Evolutionary conservation across 2,113 vertebrate genomes (phyloP), one percentile per base, ranked within the genome.

Genomic region (Baryphthengus martii): DNA sequence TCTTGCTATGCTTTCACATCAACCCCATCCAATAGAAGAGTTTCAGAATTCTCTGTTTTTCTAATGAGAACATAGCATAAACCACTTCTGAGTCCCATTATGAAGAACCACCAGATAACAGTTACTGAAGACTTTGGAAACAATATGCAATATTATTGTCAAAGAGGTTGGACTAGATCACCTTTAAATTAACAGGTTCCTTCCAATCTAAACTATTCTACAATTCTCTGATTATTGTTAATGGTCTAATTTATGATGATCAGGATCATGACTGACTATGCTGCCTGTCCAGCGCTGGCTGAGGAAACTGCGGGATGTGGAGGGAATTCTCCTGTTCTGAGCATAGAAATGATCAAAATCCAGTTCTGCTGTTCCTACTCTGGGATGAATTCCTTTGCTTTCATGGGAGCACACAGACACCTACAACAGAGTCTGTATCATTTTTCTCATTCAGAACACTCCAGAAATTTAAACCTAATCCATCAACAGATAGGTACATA

Each of bases 301-400:
- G 28, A 74, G 37, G 89, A 67, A 84, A 26, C 18, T 39, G 37
- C 35, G 62, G 24, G 21, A 40, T 1, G 2, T 8, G 31, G 17
- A 75, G 9, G 45, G 16, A 83, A 90, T 83, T 87, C n/a, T 79
- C 20, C 62, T n/a, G 12, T n/a, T 42, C 66, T 11, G 28, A 66
- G 33, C 11, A 52, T 0, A 45, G 45, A 49, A 49, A 53, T 0
- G 0, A 58, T 16, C 15, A 58, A 50, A 66, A n/a, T 40, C 35
- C 42, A 1, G 7, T 49, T 25, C 33, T 73, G 29, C 49, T 33
- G 3, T 39, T 92, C 29, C 50, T 74, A 1, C 37, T 70, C 39
- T 28, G 31, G 15, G 35, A 40, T 0, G 2, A 81, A 66, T 20
- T 73, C 31, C 10, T 59, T 35, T 87, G 24, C 31, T 76, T 83